Base-by-base conservation (phyloP, 2,888 invertebrate species). In the Tetragonula carbonaria region DNA sequence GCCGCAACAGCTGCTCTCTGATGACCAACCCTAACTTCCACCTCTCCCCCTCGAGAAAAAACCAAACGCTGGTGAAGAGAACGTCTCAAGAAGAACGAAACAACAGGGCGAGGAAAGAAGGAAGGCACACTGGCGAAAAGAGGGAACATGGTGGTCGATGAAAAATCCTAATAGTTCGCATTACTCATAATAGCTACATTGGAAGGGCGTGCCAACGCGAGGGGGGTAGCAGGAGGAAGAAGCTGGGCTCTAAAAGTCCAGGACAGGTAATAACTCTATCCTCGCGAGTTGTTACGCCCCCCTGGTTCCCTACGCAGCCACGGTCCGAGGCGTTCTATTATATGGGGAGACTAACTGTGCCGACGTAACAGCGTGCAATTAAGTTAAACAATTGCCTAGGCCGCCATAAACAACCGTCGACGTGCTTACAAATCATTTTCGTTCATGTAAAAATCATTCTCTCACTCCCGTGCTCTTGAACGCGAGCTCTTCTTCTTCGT, bases 191-290 rank as follows among this genome's bases (percentile, higher is more conserved):
- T 91, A 86, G 91, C 87, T 92, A 93, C 93, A 93, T 91, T 91
- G 92, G 91, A 93, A 93, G 92, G 93, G 93, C 93, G 93, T 93
- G 93, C 87, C 92, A 80, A 85, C 80, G n/a, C 83, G 86, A 85
- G 85, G 80, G 86, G 90, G 45, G 81, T 23, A 16, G 23, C 16
- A 16, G 8, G 23, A 13, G 28, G 62, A 28, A 14, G 23, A 16
- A 90, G 38, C 86, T 82, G 80, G 84, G 90, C 91, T 93, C 91
- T 93, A 93, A 93, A 93, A 93, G 93, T 93, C 92, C 81, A 90
- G 91, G 88, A 85, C 91, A 88, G 93, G 93, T 93, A 93, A 93
- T 93, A 93, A 93, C 93, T 93, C 92, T 92, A 93, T 93, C 93
- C 91, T 89, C 88, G 77, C 82, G 86, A 62, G 80, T 88, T 70